Evolutionary conservation across 23 tunicate species (phyloP).

Genomic region (Trididemnum nubilum): DNA sequence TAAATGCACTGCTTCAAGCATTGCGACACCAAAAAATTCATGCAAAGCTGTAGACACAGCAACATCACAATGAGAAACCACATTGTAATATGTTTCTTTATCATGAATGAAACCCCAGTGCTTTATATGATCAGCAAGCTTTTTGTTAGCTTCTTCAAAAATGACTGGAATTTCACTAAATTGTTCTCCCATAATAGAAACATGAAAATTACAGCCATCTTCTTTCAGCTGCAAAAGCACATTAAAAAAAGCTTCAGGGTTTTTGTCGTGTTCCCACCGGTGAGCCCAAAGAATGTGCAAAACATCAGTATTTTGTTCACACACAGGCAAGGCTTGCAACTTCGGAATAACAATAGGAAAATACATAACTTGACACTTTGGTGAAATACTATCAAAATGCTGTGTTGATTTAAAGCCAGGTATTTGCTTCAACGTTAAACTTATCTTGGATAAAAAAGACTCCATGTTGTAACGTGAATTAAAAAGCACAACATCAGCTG

Average conservation of each 20-base stretch:
- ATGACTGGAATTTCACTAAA: slow-evolving; percentile 61
- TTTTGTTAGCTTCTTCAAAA: slow-evolving; percentile 54
- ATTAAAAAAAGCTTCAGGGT: slow-evolving; percentile 83
- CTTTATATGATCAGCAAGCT: slow-evolving; percentile 49
- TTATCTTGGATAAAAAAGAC: slow-evolving; percentile 68
- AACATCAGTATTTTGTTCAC: background rate
- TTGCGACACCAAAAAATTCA: slow-evolving; percentile 94
- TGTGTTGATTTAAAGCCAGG: slow-evolving; percentile 63
- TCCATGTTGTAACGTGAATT: slow-evolving; percentile 77
- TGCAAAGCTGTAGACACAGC: slow-evolving; percentile 90
- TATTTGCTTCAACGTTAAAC: slow-evolving; percentile 51
- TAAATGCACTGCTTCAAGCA: slow-evolving; percentile 67
- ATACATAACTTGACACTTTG: slow-evolving; percentile 68
- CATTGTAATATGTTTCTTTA: slow-evolving; percentile 39
- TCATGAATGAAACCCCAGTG: slow-evolving; percentile 70
- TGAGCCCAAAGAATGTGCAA: slow-evolving; percentile 91
- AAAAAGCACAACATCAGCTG: slow-evolving; percentile 75
- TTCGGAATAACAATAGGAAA: slow-evolving; percentile 51
- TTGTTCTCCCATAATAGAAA: slow-evolving; percentile 76
- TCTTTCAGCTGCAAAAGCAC: slow-evolving; percentile 54
- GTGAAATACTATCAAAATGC: slow-evolving; percentile 12
- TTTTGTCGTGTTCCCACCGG: slow-evolving; percentile 96
- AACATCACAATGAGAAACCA: slow-evolving; percentile 53
- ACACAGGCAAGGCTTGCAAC: no score
- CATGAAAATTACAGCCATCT: slow-evolving; percentile 50